Base-by-base conservation (phyloP, 2,113 vertebrate genomes). In the Istiophorus platypterus region DNA sequence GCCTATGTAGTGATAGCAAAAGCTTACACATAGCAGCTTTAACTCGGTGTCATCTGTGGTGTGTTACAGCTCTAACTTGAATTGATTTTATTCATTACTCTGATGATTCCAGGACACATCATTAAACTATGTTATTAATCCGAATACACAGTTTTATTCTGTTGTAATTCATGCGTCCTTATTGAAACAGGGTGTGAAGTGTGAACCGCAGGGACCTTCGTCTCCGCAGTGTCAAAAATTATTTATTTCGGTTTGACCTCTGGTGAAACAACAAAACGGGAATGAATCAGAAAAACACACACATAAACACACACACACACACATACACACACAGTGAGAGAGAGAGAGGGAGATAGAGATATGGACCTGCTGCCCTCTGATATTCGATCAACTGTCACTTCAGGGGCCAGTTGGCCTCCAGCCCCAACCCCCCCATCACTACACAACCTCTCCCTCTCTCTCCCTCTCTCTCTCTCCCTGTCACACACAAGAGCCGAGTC, bases 291-390 rank as follows among this genome's bases (percentile, higher is more conserved):
- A 34, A 34, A 3, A 10, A 59, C 3, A 39, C 37, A 39, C 37
- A 8, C 37, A 8, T 9, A 5, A 2, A 8, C 37, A 8, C 37
- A 39, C 37, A 39, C 37, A 39, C 37, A 39, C 37, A 39, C 37
- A 39, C 37, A 39, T 9, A 39, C 37, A 39, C 37, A 9, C 7
- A 39, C 52, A 49, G 4, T 15, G 12, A 62, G 14, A 62, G 15
- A 22, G 29, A n/a, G 10, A n/a, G 31, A 39, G 31, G 18, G 52
- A 41, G 52, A 9, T 17, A 31, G 37, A 24, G 70, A 15, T 14
- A 57, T 15, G 22, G 57, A 63, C 57, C 49, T 57, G 37, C 29
- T 76, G 71, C 45, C 42, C 65, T 58, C 80, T 70, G 65, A 57
- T 71, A 82, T 71, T 49, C 27, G 37, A 76, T 62, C 11, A 17